These are phyloP conservation scores for Scrobipalpa costella DNA, from an alignment of 2,888 invertebrate genomes.

Conservation along the genomic window DNA sequence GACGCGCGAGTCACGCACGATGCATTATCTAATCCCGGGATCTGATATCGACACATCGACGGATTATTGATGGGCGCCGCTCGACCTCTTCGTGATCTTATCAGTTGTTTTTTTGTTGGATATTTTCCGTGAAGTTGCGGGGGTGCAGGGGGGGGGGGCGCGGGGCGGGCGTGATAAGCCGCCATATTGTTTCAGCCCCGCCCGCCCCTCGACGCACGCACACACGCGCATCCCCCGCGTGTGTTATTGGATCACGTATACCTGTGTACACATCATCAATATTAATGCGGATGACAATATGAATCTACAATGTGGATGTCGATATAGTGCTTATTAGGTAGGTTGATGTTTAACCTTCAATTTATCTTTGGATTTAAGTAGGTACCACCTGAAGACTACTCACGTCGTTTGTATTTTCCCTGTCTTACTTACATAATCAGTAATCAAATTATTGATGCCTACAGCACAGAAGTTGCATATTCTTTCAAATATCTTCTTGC, in stretches of 20 bases:
- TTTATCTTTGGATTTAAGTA: background rate
- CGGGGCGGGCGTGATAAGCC: constrained; percentile 59
- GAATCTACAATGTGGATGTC: background rate
- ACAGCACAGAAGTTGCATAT: too few relatives aligned
- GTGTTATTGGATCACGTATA: constrained; percentile 29
- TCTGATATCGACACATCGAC: constrained; percentile 43
- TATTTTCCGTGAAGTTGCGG: constrained; percentile 67
- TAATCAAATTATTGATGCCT: too few relatives aligned
- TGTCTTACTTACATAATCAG: too few relatives aligned
- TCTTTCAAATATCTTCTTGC: too few relatives aligned
- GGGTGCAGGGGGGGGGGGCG: constrained; percentile 29
- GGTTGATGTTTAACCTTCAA: background rate
- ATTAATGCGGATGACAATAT: constrained; percentile 13
- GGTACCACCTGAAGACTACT: background rate
- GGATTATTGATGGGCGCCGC: constrained; percentile 73
- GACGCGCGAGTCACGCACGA: background rate
- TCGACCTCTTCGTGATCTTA: constrained; percentile 72
- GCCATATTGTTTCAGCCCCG: constrained; percentile 70
- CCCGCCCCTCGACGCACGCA: constrained; percentile 31
- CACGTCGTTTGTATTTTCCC: too few relatives aligned
- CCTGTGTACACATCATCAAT: constrained; percentile 11
- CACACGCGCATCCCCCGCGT: background rate
- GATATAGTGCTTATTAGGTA: background rate
- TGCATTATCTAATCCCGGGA: constrained; percentile 28
- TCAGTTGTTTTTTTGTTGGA: constrained; percentile 73